These are phyloP conservation scores for Urocyon cinereoargenteus DNA, from an alignment of 2,797 vertebrate genomes.

Conservation along the genomic window DNA sequence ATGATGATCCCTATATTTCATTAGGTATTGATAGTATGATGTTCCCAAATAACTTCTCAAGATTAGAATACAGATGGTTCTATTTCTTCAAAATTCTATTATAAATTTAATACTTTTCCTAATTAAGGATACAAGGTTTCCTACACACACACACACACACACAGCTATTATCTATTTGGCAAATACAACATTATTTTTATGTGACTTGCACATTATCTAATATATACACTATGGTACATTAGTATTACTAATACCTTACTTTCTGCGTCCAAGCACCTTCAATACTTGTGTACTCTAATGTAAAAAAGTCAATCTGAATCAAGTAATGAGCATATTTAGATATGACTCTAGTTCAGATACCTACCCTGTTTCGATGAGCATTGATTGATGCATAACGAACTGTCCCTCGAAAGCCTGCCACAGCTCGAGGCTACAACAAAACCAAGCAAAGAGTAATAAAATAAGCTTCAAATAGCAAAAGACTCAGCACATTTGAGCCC, in stretches of 20 bases:
- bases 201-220: neutral
- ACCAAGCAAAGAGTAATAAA: slow-evolving; percentile 67
- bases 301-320: neutral
- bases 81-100: slow-evolving; percentile 48
- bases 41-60: slow-evolving; percentile 57
- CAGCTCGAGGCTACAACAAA: slow-evolving; percentile 94
- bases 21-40: neutral
- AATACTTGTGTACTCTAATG: neutral
- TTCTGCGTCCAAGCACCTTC: slow-evolving; percentile 51
- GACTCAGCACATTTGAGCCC: neutral
- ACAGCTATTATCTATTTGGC: slow-evolving; percentile 1
- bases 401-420: slow-evolving; percentile 98
- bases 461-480: slow-evolving; percentile 61
- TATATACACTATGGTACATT: neutral
- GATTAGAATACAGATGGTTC: neutral
- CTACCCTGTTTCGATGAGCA: slow-evolving; percentile 98
- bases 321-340: neutral
- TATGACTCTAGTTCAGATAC: slow-evolving; percentile 68
- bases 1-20: neutral
- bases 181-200: slow-evolving; percentile 67
- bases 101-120: slow-evolving; percentile 21
- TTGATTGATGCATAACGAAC: slow-evolving; percentile 98
- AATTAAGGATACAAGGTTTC: slow-evolving; percentile 36
- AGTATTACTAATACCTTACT: slow-evolving; percentile 50
- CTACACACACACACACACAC: neutral